Base-by-base conservation (phyloP, 64 coral and sea anemone species). In the Pachyseris speciosa region DNA sequence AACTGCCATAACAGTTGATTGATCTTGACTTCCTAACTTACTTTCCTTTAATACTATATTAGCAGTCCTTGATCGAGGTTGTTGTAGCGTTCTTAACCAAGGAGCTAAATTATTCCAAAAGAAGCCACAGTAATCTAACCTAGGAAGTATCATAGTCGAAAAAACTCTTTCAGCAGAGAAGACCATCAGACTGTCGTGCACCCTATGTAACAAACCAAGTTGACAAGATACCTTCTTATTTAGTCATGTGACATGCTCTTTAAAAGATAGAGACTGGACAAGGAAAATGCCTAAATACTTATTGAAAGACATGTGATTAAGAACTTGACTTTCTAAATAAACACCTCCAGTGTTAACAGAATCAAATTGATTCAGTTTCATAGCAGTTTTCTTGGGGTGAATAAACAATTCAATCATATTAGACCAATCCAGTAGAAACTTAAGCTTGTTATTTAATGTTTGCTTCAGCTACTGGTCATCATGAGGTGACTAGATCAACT, bases 331-430 rank as follows among this genome's bases (percentile, higher is more conserved):
- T 58, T 22, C 77, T 17, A 81, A 39, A 15, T 58, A 19, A 81
- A 81, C 29, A 19, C 17, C 77, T 6, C 57, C 32, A 9, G 31
- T 2, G 20, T 81, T 58, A 20, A 1, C 77, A 61, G 31, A 37
- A n/a, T 36, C 30, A 81, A 53, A 29, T 16, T 53, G 77, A 36
- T 53, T 81, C 12, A 27, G 77, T 34, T 39, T 81, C 57, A 36
- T 33, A 58, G 77, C 52, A 25, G 77, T 81, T 61, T 81, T 60
- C 77, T 81, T 81, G 37, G 77, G 77, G 15, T 58, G 50, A 20
- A 81, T 60, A 33, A 58, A 81, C 9, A 81, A 19, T 36, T 60
- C 29, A 16, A 8, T 81, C 49, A 36, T 51, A 15, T 29, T 58
- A n/a, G 50, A 81, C 77, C 44, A 81, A 57, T 57, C 36, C 17